phyloP scores from a whole-genome alignment of 2,888 invertebrate genomes.

The Lithophane leautieri region DNA sequence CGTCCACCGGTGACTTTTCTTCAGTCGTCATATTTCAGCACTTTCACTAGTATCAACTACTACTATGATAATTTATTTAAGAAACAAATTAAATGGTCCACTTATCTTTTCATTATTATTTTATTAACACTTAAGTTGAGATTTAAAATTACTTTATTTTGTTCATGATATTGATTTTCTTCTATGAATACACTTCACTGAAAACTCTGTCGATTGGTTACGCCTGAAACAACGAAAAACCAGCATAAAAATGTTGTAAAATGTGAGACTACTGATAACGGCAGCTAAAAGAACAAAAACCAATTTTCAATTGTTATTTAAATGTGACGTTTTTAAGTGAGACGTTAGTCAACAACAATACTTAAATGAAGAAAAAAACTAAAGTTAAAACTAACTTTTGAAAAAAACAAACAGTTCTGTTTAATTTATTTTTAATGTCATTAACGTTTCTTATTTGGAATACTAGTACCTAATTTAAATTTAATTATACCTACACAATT shows the following conservation, averaged over 20 bases:
- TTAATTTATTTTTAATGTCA: too few relatives aligned
- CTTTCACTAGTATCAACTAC: slow-evolving; percentile 8
- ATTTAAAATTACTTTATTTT: background rate
- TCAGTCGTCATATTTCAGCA: slow-evolving; percentile 52
- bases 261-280: background rate
- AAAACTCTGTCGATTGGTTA: background rate
- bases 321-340: too few relatives aligned
- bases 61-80: background rate
- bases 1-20: slow-evolving; percentile 60
- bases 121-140: background rate
- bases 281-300: background rate
- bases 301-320: too few relatives aligned
- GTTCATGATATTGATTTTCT: background rate
- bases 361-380: background rate
- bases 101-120: slow-evolving; percentile 10
- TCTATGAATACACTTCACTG: background rate
- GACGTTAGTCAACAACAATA: background rate
- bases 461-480: background rate
- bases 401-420: background rate
- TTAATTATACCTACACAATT: slow-evolving; percentile 1
- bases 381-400: background rate
- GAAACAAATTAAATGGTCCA: too few relatives aligned
- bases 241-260: background rate
- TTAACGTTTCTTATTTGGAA: background rate
- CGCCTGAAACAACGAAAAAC: slow-evolving; percentile 45